Conservation (phyloP, 1,140 invertebrate genomes). For the Caenorhabditis remanei region DNA sequence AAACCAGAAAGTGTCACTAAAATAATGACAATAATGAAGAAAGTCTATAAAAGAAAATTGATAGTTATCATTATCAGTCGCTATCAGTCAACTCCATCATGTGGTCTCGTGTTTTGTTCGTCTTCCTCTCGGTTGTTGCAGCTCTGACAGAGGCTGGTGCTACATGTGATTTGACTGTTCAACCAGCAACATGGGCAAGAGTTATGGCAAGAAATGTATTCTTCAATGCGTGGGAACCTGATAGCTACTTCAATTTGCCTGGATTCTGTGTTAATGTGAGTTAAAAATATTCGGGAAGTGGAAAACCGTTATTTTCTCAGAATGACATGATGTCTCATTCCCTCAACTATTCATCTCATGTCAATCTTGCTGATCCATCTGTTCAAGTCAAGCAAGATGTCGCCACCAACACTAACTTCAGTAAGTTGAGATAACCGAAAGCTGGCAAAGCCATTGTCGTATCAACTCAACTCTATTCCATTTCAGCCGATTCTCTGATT, state of each 20-base stretch:
- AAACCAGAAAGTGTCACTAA: conserved; percentile 11
- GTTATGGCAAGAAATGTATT: conserved; percentile 19
- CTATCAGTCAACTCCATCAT: background rate
- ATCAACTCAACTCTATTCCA: background rate
- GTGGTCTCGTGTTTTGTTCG: conserved; percentile 28
- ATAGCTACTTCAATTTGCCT: background rate
- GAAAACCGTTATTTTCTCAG: background rate
- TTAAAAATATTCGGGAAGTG: background rate
- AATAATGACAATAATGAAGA: background rate
- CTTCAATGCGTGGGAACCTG: conserved; percentile 34
- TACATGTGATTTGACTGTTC: background rate
- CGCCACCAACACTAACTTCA: background rate
- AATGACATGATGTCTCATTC: background rate
- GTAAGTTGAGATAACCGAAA: background rate
- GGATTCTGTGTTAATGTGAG: conserved; percentile 45
- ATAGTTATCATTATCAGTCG: background rate
- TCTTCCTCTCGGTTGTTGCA: background rate
- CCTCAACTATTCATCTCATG: conserved; percentile 5
- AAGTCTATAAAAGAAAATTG: conserved; percentile 29
- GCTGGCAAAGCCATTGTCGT: too few species aligned
- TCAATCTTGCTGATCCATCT: background rate
- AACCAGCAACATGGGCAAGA: conserved; percentile 21
- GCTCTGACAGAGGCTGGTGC: background rate
- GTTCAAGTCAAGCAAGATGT: background rate
- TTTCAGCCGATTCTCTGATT: conserved; percentile 4